Base-by-base conservation (phyloP, 2,797 vertebrate genomes). In the Mormyrops attenuatus region DNA sequence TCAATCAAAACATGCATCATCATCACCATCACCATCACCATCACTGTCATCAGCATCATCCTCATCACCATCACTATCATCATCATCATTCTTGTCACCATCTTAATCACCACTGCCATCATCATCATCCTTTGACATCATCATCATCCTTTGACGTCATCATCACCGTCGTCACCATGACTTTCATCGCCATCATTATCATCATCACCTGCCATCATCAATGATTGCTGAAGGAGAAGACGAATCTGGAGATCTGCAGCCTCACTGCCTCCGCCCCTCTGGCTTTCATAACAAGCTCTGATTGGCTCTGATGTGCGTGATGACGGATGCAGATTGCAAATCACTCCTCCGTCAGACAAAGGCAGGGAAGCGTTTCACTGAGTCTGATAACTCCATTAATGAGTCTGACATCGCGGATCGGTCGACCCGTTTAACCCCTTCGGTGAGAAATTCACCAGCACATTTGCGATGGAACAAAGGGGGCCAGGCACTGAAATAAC, bases 261-360 rank as follows among this genome's bases (percentile, higher is more conserved):
- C 85, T 57, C 85, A 85, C 85, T 57, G 2, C 30, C 85, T 87
- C 26, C 50, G 15, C 52, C 13, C 26, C 53, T 34, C 50, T n/a
- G 47, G 13, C 7, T 63, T 57, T 55, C 60, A 22, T 20, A 50
- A 60, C 6, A 41, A 47, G 15, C 47, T 89, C 80, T 22, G 30
- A 63, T n/a, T 84, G 41, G 47, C 26, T 69, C 41, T 69, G 22
- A 66, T 85, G 20, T 82, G n/a, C 26, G 13, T 88, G 55, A 85
- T 77, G n/a, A 38, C 30, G 30, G 60, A 90, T 55, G 80, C 60
- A 30, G 60, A 50, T 63, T 88, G 63, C 80, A 88, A 88, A 87
- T 90, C 22, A 85, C 69, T 41, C 17, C 63, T 73, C 15, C 34
- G 44, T 41, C 50, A 86, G 80, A 89, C n/a, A 88, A 52, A 52